These are phyloP conservation scores for Pelochelys cantorii DNA, from an alignment of 2,797 vertebrate species.

Conservation along the genomic window DNA sequence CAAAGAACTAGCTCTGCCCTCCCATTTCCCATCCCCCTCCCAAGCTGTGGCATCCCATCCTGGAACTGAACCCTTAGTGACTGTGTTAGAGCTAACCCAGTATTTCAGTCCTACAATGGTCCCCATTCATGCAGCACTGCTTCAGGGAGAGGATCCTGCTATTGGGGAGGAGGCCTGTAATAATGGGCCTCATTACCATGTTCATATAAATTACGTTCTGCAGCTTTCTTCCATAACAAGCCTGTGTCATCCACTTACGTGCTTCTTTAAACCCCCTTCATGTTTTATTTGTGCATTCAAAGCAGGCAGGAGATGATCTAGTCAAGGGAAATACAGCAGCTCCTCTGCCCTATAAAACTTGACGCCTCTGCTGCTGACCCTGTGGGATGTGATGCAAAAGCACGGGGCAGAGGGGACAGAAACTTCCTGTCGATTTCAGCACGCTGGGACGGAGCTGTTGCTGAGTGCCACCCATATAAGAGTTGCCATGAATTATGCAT, in stretches of 20 bases:
- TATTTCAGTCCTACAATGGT: neutral
- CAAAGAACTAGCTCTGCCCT: neutral
- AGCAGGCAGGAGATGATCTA: neutral
- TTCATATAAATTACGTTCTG: conserved; percentile 16
- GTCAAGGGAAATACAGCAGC: neutral
- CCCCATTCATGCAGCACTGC: neutral
- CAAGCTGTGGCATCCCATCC: neutral
- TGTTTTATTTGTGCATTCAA: neutral
- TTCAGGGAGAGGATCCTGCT: accelerated
- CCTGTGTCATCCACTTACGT: conserved; percentile 44
- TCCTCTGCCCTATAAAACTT: neutral
- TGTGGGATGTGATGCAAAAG: neutral
- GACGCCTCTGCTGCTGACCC: conserved; percentile 18
- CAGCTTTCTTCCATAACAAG: neutral
- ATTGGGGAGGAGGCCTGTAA: neutral
- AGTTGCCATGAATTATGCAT: conserved; percentile 75
- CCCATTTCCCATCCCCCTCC: neutral
- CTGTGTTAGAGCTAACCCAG: neutral
- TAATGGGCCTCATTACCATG: neutral
- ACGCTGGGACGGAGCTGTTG: conserved; percentile 37
- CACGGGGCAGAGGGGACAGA: conserved; percentile 13
- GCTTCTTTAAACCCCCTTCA: conserved; percentile 23
- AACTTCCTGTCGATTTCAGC: conserved; percentile 53
- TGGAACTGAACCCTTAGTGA: neutral
- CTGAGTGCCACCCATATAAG: conserved; percentile 64